Evolutionary conservation across 2,888 invertebrate species (phyloP), one percentile per base, ranked within the genome.

Genomic region (Platypus cylindrus): DNA sequence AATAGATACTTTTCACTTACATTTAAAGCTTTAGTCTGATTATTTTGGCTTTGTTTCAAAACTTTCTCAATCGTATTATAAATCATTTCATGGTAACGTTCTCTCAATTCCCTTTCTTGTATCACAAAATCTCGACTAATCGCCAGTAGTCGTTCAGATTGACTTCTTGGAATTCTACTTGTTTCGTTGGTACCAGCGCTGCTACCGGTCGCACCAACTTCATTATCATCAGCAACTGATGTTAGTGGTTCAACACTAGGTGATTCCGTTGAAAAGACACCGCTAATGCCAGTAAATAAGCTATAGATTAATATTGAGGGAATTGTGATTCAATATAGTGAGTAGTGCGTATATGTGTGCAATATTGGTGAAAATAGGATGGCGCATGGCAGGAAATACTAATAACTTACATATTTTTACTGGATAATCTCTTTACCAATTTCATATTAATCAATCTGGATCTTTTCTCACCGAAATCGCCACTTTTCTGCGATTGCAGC

Each of bases 51-150:
- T 33, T 68, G 64, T 46, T 73, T 73, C 65, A 90, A 73, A 29
- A 78, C 74, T 62, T 89, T 89, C 50, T 90, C 90, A 1, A 85
- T 73, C 17, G 75, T 73, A 8, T 70, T 63, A 56, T 76, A 85
- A 45, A 84, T 75, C 45, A 72, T 67, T 50, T 87, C 85, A 58
- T 86, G 83, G 61, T 86, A 89, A 53, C 85, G 82, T 55, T 86
- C 78, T 30, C 82, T 74, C 41, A 91, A 59, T 42, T 85, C 83
- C 28, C 74, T 70, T 58, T 84, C 83, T 38, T 75, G 75, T 17
- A 69, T 62, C 20, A 78, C 71, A 41, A 82, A 79, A 43, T 81
- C 80, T 36, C 71, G 69, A 47, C 71, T 71, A 2, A 75, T 67
- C 1, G 70, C 67, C 23, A 78, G 56, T 34, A 78, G 51, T 4